These are phyloP conservation scores for Micoletzkya japonica DNA, from an alignment of 2,888 invertebrate genomes.

Conservation along the genomic window DNA sequence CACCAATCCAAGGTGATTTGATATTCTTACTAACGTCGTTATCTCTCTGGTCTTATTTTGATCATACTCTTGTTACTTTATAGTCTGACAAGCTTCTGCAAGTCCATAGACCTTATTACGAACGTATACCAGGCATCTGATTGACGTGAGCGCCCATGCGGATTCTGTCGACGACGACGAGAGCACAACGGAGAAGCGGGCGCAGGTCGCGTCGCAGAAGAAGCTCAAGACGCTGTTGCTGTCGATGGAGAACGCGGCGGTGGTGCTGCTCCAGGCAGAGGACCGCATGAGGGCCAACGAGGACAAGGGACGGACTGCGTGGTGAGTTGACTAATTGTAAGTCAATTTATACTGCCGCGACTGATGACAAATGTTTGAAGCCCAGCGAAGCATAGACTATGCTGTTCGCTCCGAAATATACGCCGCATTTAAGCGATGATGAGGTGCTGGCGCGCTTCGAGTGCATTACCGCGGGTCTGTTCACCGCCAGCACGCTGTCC, in stretches of 20 bases:
- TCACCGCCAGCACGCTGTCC: constrained; percentile 8
- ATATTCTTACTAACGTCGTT: constrained; percentile 1
- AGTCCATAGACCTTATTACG: not conserved
- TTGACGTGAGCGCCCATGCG: constrained; percentile 14
- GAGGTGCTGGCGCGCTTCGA: constrained; percentile 23
- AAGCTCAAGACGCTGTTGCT: constrained; percentile 51
- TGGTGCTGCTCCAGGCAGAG: constrained; percentile 48
- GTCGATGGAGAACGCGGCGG: constrained; percentile 50
- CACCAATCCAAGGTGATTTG: constrained; percentile 54
- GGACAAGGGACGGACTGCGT: no score
- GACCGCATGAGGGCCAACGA: constrained; percentile 37
- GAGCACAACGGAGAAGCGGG: constrained; percentile 24
- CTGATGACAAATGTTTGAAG: no score
- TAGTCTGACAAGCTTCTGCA: not conserved
- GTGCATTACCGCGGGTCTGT: not conserved
- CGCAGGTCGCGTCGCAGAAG: no score
- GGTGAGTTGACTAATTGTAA: no score
- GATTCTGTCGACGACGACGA: constrained; percentile 16
- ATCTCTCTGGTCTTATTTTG: not conserved
- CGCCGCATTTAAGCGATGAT: not conserved
- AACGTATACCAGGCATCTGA: constrained; percentile 10
- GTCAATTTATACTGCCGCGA: no score
- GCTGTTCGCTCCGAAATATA: no score
- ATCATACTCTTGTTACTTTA: not conserved
- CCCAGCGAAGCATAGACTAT: no score